Base-by-base conservation (phyloP, 2,797 vertebrate genomes). In the Gila robusta region DNA sequence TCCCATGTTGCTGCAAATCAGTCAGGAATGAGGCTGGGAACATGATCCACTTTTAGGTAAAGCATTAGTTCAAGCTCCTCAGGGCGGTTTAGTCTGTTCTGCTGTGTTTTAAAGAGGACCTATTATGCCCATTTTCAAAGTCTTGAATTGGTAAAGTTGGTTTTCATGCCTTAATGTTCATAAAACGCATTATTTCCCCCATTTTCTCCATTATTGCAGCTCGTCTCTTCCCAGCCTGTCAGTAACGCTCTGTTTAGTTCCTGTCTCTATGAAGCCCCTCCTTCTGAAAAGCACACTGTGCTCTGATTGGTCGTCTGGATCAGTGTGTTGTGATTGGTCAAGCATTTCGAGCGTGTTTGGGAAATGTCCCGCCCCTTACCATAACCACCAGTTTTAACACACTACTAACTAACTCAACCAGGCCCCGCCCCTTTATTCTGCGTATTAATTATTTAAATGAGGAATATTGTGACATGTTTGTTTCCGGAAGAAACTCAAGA, bases 331-430 rank as follows among this genome's bases (percentile, higher is more conserved):
- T 44, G 41, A 44, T 44, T 12, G 10, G 41, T 44, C 41, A 3
- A 44, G 10, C 2, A 0, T 2, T 44, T 44, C 0, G 10, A 44
- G 41, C 11, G 11, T 44, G 41, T 44, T 44, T 44, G 10, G 41
- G 41, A 12, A 44, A 44, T 12, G 3, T 12, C 41, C 11, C 2
- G 0, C 41, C 0, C 0, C 41, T 12, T 3, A 44, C 1, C 11
- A 4, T 44, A 44, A 44, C 11, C 41, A 3, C 10, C 11, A 62
- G 59, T 62, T 62, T 62, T 9, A 62, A 62, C 5, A 12, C 59
- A 26, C 11, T 26, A 26, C 59, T 12, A 12, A n/a, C 56, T 10
- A 11, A 44, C 41, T 44, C 41, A 44, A 44, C 41, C 41, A 44
- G 2, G 41, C 41, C 41, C 41, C 41, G 41, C 41, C 41, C 41